Base-by-base conservation (phyloP, 2,888 invertebrate genomes). In the Sycophila texana region DNA sequence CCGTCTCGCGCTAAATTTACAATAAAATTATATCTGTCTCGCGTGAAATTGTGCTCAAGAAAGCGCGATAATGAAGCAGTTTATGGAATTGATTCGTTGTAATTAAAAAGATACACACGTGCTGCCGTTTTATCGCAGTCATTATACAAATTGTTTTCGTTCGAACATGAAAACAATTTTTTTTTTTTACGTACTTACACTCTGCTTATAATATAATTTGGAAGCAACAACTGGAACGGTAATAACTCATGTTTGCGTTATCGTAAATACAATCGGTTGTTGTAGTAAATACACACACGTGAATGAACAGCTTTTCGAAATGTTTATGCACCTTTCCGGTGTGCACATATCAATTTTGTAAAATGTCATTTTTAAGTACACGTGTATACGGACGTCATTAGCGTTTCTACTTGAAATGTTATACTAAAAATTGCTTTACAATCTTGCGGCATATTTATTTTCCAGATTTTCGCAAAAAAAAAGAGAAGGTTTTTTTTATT, bases 181-280 rank as follows among this genome's bases (percentile, higher is more conserved):
- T 26, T 7, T 63, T 72, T 53, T 30, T 39, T 30, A 2, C 22
- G n/a, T n/a, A n/a, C n/a, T n/a, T 51, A 12, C 53, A 39, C 39
- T 63, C 20, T 30, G 7, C 39, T 26, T 26, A 26, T 26, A 3
- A 26, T 26, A 26, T 26, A 73, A 65, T 55, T 39, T 7, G 20
- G 16, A 53, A 53, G 55, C 73, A 73, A 73, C 14, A 65, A 73
- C 55, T 55, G 18, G 20, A 20, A 39, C n/a, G 61, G 60, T 55
- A 55, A 55, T 4, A 16, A 73, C 22, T 65, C 13, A 39, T 55
- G 1, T 63, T 55, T 53, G 20, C 13, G 14, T 63, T 65, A 73
- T 65, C 63, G 30, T 16, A 14, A 30, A 7, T 4, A 39, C 3
- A 7, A 39, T 39, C 39, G 39, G 10, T 53, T 63, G 7, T 51